Evolutionary conservation across 2,888 invertebrate species (phyloP), one percentile per base, ranked within the genome.

Genomic region (Taphrorychus bicolor): DNA sequence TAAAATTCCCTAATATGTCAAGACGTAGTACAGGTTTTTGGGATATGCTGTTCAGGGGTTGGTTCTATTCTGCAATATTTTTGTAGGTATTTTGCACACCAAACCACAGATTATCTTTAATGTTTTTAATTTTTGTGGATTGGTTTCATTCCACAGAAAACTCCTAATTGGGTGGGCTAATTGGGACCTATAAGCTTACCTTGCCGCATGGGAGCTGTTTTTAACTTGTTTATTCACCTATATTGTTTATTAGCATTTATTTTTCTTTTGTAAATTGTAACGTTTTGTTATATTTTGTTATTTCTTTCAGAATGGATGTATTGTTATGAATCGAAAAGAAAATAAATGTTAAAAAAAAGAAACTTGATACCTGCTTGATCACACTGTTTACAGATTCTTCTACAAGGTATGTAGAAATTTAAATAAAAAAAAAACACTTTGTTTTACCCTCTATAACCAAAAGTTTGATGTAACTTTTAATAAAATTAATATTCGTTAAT

Each of bases 271-370:
- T 42, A 42, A n/a, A 42, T 42, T 11, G n/a, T 16, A 42, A 5
- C n/a, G 4, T 42, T 42, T 14, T 42, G 42, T 42, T 42, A 16
- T 5, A 42, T 5, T 4, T 42, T 42, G 42, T 42, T 5, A 42
- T 42, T 42, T 16, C 42, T 42, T 42, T n/a, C n/a, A 14, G 42
- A 42, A 42, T 11, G 17, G 42, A 42, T 42, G 17, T 42, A 42
- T 42, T 42, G 42, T 42, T 42, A 11, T 42, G 17, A 16, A 42
- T 42, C 42, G n/a, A n/a, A n/a, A 42, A 42, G n/a, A 42, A 42
- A 42, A 42, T 4, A 11, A 42, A 42, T 42, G n/a, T 42, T 42
- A 42, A 42, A 42, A 42, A 42, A 3, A 42, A 5, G n/a, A 42
- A 14, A n/a, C 17, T 42, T 42, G 3, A 42, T 5, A 42, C 4